phyloP scores from a whole-genome alignment of 2,113 vertebrate species.

The Pogona vitticeps region DNA sequence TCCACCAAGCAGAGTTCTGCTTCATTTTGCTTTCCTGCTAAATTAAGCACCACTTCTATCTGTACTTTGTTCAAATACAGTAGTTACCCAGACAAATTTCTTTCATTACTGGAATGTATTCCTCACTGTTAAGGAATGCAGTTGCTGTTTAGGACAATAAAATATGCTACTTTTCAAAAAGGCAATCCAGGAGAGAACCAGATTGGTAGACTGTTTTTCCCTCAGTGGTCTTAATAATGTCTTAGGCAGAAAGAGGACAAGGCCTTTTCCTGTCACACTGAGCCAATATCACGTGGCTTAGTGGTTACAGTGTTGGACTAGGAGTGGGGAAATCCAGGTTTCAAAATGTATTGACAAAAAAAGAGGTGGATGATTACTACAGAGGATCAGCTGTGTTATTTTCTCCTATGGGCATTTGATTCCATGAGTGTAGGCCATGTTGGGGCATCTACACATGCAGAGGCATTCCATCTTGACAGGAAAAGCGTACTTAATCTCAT shows the following conservation, averaged over 20 bases:
- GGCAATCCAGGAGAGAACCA: not conserved
- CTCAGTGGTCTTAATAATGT: not conserved
- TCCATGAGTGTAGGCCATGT: not conserved
- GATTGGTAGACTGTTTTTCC: no score
- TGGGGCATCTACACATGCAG: not conserved
- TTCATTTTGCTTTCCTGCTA: not conserved
- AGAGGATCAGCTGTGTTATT: not conserved
- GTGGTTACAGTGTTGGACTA: no score
- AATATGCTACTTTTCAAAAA: not conserved
- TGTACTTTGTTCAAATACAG: not conserved
- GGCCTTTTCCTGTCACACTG: no score
- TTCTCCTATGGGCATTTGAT: not conserved
- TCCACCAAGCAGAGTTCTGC: not conserved
- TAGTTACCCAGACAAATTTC: not conserved
- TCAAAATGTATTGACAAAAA: no score
- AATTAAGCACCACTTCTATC: not conserved
- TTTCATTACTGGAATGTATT: not conserved
- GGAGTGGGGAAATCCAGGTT: no score
- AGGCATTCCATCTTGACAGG: not conserved
- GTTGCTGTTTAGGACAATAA: not conserved
- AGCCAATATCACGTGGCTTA: no score
- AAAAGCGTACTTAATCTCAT: not conserved
- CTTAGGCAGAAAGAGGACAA: not conserved
- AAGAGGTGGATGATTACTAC: no score
- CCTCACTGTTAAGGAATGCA: not conserved